These are phyloP conservation scores for Penaeus vannamei DNA, from an alignment of 1,140 invertebrate species.

Conservation along the genomic window DNA sequence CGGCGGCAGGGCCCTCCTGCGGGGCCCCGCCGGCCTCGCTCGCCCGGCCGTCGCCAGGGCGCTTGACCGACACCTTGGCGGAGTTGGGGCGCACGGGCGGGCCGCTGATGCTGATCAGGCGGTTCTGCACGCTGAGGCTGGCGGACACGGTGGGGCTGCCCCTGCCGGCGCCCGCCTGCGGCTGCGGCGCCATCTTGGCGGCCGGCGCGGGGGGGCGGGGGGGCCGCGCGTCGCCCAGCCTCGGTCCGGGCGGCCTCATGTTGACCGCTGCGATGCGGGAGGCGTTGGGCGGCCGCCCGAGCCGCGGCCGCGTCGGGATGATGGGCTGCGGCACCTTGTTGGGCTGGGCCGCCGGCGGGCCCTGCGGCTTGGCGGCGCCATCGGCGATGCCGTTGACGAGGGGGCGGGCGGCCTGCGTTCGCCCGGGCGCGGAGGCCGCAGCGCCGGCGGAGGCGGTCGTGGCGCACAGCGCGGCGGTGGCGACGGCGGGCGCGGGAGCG, in stretches of 20 bases:
- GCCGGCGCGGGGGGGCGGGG: not conserved
- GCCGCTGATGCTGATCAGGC: constrained; percentile 47
- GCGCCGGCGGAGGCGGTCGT: constrained; percentile 17
- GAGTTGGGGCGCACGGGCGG: constrained; percentile 10
- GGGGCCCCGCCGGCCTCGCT: not conserved
- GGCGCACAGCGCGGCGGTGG: not conserved
- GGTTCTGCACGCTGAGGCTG: constrained; percentile 23
- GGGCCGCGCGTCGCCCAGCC: not conserved
- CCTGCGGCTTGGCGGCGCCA: not conserved
- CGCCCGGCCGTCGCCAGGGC: constrained; percentile 19
- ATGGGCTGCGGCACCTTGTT: constrained; percentile 51
- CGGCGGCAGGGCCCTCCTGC: not conserved
- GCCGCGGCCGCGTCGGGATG: constrained; percentile 51
- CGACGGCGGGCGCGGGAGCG: not conserved
- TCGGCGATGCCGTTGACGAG: constrained; percentile 4
- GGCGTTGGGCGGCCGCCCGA: constrained; percentile 56
- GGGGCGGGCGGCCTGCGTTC: constrained; percentile 42
- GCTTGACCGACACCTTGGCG: constrained; percentile 48
- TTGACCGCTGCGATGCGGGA: constrained; percentile 44
- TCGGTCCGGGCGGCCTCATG: constrained; percentile 23
- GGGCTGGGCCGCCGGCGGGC: not conserved
- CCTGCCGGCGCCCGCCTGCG: constrained; percentile 6
- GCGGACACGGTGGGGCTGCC: not conserved
- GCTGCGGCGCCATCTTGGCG: not conserved
- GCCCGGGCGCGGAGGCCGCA: constrained; percentile 18